phyloP scores from a whole-genome alignment of 2,113 vertebrate genomes.

The Octodon degus region DNA sequence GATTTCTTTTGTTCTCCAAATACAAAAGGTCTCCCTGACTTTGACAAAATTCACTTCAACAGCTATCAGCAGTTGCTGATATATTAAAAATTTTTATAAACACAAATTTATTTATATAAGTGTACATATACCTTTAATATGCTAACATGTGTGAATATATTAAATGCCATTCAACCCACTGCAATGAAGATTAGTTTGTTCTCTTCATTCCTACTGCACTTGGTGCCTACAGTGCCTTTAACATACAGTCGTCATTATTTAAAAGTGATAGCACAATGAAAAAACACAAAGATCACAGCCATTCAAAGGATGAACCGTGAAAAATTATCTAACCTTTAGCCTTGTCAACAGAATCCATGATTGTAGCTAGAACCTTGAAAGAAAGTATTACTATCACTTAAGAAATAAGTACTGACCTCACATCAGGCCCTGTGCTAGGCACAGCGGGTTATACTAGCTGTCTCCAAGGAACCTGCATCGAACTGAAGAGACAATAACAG shows the following conservation, averaged over 20 bases:
- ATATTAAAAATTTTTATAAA: constrained; percentile 14
- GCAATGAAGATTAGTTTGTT: constrained; percentile 11
- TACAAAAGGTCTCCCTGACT: neutral
- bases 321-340: neutral
- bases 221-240: neutral
- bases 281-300: neutral
- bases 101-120: constrained; percentile 15
- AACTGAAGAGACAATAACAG: neutral
- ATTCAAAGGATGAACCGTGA: neutral
- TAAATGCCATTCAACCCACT: constrained; percentile 36
- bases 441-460: neutral
- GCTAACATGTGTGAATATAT: neutral
- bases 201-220: neutral
- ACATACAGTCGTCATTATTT: constrained; percentile 31
- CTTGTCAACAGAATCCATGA: neutral
- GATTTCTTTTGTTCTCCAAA: constrained; percentile 49
- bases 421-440: neutral
- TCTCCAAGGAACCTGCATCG: neutral
- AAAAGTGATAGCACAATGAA: neutral
- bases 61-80: constrained; percentile 19
- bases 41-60: neutral
- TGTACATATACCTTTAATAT: constrained; percentile 36
- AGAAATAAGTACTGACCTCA: neutral
- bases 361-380: neutral
- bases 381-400: neutral